phyloP scores from a whole-genome alignment of 2,888 invertebrate genomes.

The Polyommatus icarus region DNA sequence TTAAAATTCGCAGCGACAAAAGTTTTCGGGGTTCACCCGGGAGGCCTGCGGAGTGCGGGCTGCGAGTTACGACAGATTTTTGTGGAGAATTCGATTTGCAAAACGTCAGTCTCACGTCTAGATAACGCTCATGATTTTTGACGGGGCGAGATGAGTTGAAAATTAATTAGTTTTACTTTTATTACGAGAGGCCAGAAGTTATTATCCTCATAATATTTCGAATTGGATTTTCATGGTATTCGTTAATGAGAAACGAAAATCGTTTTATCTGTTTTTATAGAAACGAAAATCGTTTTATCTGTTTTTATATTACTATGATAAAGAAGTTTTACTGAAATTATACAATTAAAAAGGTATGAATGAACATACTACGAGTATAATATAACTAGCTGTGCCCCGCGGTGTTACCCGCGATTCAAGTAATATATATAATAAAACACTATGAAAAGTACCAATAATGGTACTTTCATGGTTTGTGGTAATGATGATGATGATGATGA shows the following conservation, averaged over 20 bases:
- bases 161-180: slow-evolving; percentile 24
- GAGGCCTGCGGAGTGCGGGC: slow-evolving; percentile 17
- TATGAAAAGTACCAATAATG: too few species aligned
- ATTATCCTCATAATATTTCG: not conserved
- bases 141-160: slow-evolving; percentile 5
- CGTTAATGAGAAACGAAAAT: not conserved
- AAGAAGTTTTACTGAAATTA: not conserved
- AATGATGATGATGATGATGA: too few species aligned
- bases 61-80: slow-evolving; percentile 27
- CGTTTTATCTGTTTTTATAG: not conserved
- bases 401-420: too few species aligned
- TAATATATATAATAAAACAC: too few species aligned
- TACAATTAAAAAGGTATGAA: not conserved
- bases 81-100: slow-evolving; percentile 29
- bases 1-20: slow-evolving; percentile 67
- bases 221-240: slow-evolving; percentile 6
- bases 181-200: not conserved
- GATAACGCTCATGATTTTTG: slow-evolving; percentile 26
- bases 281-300: not conserved
- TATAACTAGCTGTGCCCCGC: too few species aligned
- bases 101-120: slow-evolving; percentile 25
- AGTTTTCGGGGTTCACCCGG: slow-evolving; percentile 63
- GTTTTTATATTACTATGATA: not conserved
- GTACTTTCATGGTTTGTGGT: too few species aligned
- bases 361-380: too few species aligned